Evolutionary conservation across 1,140 invertebrate species (phyloP).

Genomic region (Aporrectodea caliginosa): DNA sequence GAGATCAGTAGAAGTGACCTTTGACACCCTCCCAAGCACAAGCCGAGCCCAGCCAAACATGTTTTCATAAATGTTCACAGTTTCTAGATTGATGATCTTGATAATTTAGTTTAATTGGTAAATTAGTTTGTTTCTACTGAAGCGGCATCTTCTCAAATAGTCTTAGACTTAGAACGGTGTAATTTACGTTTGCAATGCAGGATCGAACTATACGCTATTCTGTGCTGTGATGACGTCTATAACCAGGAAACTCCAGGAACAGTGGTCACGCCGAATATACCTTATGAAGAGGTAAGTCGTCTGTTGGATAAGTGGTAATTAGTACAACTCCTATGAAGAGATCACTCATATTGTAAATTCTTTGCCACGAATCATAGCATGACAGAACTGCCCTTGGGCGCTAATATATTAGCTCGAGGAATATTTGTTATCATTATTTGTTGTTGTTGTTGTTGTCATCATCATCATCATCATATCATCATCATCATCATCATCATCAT

Average conservation of each 20-base stretch:
- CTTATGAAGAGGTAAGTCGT: slow-evolving; percentile 23
- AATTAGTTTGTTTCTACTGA: no score
- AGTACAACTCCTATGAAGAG: neutral
- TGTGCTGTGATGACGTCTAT: slow-evolving; percentile 18
- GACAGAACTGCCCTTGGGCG: neutral
- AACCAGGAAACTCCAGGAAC: neutral
- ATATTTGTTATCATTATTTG: neutral
- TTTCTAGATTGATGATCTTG: no score
- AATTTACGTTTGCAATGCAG: no score
- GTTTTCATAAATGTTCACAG: no score
- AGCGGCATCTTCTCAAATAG: no score
- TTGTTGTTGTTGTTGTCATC: neutral
- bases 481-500: no score
- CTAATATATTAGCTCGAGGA: neutral
- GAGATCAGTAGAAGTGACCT: no score
- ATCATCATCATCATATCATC: neutral
- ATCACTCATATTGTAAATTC: neutral
- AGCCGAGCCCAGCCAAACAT: no score
- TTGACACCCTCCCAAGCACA: no score
- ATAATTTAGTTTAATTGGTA: no score
- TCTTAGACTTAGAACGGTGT: no score
- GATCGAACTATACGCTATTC: slow-evolving; percentile 24
- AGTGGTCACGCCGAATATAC: slow-evolving; percentile 16
- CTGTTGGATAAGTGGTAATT: neutral
- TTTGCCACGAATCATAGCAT: neutral